A percentile compares a stretch with the other conserved stretches of the same genome.
Conservation (phyloP, 2,888 invertebrate species). For the Pterobdella sp. region DNA sequence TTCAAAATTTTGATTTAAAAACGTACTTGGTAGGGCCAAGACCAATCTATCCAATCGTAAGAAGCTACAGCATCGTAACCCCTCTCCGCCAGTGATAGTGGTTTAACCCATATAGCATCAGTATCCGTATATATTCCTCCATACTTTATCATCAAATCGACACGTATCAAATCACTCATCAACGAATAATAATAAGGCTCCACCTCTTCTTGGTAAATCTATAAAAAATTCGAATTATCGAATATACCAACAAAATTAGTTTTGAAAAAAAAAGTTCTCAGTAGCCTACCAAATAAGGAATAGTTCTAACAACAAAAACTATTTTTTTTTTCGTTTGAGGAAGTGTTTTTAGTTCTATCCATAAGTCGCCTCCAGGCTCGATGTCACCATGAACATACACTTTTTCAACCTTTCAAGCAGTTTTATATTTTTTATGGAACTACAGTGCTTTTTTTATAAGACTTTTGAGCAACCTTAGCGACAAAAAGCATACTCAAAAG, state of each 20-base stretch:
- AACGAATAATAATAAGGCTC: conserved; percentile 41
- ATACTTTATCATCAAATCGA: conserved; percentile 45
- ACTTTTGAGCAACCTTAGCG: conserved; percentile 33
- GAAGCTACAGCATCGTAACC: conserved; percentile 44
- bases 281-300: conserved; percentile 28
- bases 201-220: conserved; percentile 38
- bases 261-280: too few species aligned
- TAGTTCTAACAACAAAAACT: conserved; percentile 32
- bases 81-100: conserved; percentile 39
- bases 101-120: conserved; percentile 46
- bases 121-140: conserved; percentile 49
- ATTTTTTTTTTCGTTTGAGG: conserved; percentile 28
- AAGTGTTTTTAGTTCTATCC: conserved; percentile 24
- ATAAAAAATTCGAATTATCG: background rate
- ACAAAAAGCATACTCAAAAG: conserved; percentile 44
- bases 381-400: conserved; percentile 45
- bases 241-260: too few species aligned
- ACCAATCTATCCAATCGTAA: conserved; percentile 44
- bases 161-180: conserved; percentile 46
- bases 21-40: conserved; percentile 37
- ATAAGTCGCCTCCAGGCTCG: conserved; percentile 35
- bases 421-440: background rate
- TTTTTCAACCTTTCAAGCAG: conserved; percentile 38
- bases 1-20: too few species aligned
- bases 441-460: too few species aligned